Evolutionary conservation across 2,113 vertebrate species (phyloP).

Genomic region (Pseudonaja textilis): DNA sequence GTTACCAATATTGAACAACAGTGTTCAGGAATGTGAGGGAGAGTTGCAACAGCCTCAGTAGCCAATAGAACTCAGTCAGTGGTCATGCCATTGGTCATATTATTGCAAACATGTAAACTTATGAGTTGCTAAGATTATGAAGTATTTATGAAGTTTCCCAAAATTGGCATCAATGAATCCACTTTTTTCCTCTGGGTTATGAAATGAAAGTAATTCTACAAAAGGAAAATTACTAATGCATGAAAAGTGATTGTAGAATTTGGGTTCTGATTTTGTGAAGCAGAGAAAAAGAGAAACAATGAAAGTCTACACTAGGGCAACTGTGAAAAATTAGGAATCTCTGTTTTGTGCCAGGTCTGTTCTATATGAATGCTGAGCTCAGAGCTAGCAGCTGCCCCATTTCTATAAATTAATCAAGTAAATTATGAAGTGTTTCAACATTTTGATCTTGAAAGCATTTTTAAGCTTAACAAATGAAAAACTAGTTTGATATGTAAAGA

Average conservation of each 20-base stretch:
- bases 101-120: slow-evolving; percentile 3
- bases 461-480: neutral
- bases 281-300: neutral
- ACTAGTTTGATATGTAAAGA: neutral
- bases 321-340: neutral
- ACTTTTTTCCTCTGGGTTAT: neutral
- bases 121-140: neutral
- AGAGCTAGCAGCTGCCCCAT: slow-evolving; percentile 31
- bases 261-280: neutral
- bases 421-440: slow-evolving; percentile 6
- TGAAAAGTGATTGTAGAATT: neutral
- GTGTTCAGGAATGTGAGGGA: neutral
- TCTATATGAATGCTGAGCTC: slow-evolving; percentile 16
- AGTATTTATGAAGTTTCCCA: neutral
- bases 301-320: neutral
- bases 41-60: neutral
- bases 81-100: neutral
- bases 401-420: slow-evolving; percentile 29
- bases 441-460: slow-evolving; percentile 5
- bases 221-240: neutral
- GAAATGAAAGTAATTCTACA: neutral
- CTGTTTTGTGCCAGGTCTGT: neutral
- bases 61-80: neutral
- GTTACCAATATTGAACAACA: neutral
- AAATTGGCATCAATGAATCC: slow-evolving; percentile 31